phyloP scores from a whole-genome alignment of 1,140 invertebrate species.

The Nephila pilipes region DNA sequence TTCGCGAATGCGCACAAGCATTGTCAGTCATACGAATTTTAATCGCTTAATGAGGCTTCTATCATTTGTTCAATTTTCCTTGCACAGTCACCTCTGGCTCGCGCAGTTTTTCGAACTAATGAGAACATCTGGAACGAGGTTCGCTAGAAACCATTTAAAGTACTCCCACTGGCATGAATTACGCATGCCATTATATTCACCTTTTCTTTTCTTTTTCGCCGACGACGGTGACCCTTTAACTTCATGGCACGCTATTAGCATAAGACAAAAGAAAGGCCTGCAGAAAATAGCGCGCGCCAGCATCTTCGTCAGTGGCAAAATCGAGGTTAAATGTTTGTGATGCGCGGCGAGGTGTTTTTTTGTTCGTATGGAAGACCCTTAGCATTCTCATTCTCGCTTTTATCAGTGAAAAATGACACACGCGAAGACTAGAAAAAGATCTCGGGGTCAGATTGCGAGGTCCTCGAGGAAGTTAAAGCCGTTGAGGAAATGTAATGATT shows the following conservation, averaged over 20 bases:
- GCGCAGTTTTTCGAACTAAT: neutral
- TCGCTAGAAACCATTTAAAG: neutral
- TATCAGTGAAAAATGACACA: neutral
- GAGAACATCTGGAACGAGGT: slow-evolving; percentile 12
- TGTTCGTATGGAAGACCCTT: neutral
- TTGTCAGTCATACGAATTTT: neutral
- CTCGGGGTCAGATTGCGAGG: slow-evolving; percentile 15
- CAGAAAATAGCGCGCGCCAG: slow-evolving; percentile 42
- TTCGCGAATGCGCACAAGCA: neutral
- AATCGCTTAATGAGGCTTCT: neutral
- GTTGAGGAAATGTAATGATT: neutral
- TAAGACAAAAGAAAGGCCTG: slow-evolving; percentile 39
- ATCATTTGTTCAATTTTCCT: neutral
- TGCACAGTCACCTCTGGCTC: neutral
- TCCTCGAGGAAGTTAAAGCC: neutral
- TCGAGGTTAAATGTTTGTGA: slow-evolving; percentile 52
- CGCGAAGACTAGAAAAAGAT: neutral
- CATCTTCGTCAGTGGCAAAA: neutral
- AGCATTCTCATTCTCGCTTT: slow-evolving; percentile 10
- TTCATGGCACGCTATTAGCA: slow-evolving; percentile 2
- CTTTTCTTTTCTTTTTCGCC: neutral
- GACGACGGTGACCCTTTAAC: neutral
- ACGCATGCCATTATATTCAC: neutral
- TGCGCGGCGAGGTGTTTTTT: neutral
- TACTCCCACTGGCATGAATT: slow-evolving; percentile 28